These are phyloP conservation scores for Istiophorus platypterus DNA, from an alignment of 2,113 vertebrate genomes.

Conservation along the genomic window DNA sequence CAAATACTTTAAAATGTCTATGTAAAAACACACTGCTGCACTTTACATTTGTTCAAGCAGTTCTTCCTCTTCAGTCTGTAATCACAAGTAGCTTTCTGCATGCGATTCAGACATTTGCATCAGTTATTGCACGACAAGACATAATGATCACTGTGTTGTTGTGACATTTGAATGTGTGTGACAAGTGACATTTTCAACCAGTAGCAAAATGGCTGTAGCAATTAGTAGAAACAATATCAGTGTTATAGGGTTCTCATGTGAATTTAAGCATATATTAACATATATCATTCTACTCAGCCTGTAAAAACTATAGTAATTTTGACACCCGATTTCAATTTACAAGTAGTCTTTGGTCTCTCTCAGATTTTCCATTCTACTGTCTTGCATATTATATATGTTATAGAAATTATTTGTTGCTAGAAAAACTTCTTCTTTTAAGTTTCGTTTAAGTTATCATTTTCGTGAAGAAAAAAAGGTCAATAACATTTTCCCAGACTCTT, in stretches of 20 bases:
- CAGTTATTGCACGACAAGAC: not conserved
- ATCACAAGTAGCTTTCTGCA: not conserved
- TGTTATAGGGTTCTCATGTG: not conserved
- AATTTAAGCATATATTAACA: not conserved
- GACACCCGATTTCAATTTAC: too few relatives aligned
- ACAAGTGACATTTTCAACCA: constrained; percentile 49
- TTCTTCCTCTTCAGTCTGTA: not conserved
- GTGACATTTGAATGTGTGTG: constrained; percentile 61
- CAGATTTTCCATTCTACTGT: too few relatives aligned
- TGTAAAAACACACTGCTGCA: not conserved
- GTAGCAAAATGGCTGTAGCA: not conserved
- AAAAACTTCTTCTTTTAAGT: not conserved
- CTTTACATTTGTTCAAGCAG: not conserved
- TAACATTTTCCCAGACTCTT: too few relatives aligned
- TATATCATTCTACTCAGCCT: not conserved
- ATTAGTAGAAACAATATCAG: not conserved
- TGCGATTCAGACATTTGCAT: constrained; percentile 9
- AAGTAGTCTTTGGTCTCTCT: too few relatives aligned
- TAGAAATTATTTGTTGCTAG: too few relatives aligned
- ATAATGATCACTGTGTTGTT: not conserved
- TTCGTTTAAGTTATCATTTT: not conserved
- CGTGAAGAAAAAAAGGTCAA: too few relatives aligned
- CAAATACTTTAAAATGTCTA: not conserved
- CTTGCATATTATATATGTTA: too few relatives aligned
- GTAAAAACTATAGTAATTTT: too few relatives aligned